phyloP scores from a whole-genome alignment of 2,888 invertebrate species.

The Vesta saturnalis region DNA sequence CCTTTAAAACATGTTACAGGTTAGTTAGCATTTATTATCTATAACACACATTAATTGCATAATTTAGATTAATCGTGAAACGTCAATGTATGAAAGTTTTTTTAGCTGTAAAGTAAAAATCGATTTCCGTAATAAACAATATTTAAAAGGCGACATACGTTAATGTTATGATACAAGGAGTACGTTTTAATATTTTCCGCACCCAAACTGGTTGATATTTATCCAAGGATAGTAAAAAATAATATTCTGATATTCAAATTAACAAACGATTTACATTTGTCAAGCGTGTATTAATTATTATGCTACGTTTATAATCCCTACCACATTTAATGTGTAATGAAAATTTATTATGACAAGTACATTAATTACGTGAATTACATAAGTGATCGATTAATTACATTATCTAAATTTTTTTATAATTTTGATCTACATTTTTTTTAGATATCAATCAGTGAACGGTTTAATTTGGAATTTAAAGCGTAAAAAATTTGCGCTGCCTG shows the following conservation, averaged over 20 bases:
- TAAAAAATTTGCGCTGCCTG: too few relatives aligned
- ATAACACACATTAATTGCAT: constrained; percentile 35
- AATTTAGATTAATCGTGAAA: constrained; percentile 4
- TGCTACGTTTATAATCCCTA: constrained; percentile 8
- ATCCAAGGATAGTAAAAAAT: constrained; percentile 19
- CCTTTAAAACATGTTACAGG: constrained; percentile 42
- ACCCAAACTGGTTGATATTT: constrained; percentile 27
- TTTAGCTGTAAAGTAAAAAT: background rate
- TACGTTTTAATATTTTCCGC: constrained; percentile 14
- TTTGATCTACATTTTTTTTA: background rate
- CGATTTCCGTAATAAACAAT: background rate
- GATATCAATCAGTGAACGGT: constrained; percentile 9
- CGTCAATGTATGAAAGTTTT: too few relatives aligned
- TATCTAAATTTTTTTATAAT: constrained; percentile 6
- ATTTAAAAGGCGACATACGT: background rate
- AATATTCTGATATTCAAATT: constrained; percentile 14
- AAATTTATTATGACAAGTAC: constrained; percentile 14
- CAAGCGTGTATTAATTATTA: constrained; percentile 10
- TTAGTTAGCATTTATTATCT: constrained; percentile 7
- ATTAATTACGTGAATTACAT: constrained; percentile 9
- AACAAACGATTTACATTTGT: constrained; percentile 13
- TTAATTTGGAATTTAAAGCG: background rate
- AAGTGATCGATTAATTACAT: constrained; percentile 3
- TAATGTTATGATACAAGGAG: constrained; percentile 1
- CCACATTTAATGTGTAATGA: constrained; percentile 10